Evolutionary conservation across 2,797 vertebrate genomes (phyloP), one percentile per base, ranked within the genome.

Genomic region (Allobates femoralis): DNA sequence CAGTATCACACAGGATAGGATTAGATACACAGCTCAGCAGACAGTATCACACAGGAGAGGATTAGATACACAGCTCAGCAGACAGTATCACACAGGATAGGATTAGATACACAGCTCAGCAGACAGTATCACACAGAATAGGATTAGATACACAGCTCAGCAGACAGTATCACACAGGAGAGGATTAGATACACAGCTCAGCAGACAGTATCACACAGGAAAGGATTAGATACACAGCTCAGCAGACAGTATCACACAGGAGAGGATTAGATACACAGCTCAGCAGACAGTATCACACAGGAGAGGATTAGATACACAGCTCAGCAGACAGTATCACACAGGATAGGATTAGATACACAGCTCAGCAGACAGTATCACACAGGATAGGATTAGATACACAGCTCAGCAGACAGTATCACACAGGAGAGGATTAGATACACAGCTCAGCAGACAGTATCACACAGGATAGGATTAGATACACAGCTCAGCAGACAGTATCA

Each of bases 181-280:
- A 23, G 67, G 32, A 21, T 69, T 69, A 69, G 67, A 37, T 69
- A 41, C 66, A 37, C 67, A 23, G 66, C 32, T 69, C 32, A 69
- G 19, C 18, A 37, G 8, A 41, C 23, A 30, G 21, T 46, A 69
- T 46, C 34, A 73, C 34, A n/a, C 37, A 46, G 1, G 23, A 46
- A 5, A 46, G 34, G 19, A 3, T 46, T 73, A 23, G 21, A 73
- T 73, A 73, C 69, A 46, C 28, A 8, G 28, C 5, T n/a, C 19
- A 73, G 30, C 18, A 37, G 8, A 41, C 30, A 11, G 34, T 23
- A 19, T 21, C 32, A 69, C 32, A 69, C 32, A 37, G 0, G 18
- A 7, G 3, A 4, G 18, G 19, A n/a, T 66, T 16, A 30, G 62
- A 66, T 66, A 32, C 62, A 30, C 55, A 1, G 55, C 55, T 56